Conservation (phyloP, 2,113 vertebrate genomes). For the Ardeotis arabs region DNA sequence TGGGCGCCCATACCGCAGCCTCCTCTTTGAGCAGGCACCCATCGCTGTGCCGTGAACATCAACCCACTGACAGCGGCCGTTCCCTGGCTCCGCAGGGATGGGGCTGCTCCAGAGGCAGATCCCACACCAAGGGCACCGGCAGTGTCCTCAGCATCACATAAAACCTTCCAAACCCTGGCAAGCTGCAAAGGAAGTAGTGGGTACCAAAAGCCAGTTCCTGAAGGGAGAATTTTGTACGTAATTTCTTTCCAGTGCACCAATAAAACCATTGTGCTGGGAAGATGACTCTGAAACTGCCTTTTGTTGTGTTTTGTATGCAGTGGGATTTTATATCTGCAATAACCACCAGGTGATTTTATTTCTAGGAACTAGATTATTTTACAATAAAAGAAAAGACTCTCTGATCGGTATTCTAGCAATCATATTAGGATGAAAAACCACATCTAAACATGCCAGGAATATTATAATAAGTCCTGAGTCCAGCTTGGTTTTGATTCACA, state of each 20-base stretch:
- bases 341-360: slow-evolving; percentile 1
- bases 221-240: background rate
- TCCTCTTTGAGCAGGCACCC: background rate
- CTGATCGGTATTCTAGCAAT: background rate
- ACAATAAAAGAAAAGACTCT: background rate
- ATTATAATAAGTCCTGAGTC: background rate
- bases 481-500: background rate
- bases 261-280: slow-evolving; percentile 15
- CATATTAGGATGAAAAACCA: background rate
- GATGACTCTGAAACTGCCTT: slow-evolving; percentile 16
- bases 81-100: background rate
- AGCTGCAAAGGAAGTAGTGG: background rate
- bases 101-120: background rate
- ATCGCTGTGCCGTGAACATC: background rate
- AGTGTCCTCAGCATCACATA: background rate
- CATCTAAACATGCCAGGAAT: background rate
- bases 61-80: background rate
- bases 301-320: slow-evolving; percentile 15
- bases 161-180: background rate
- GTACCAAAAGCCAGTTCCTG: background rate
- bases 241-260: background rate
- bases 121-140: background rate
- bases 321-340: background rate
- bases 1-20: background rate
- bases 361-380: slow-evolving; percentile 16